Percentiles rank a stretch among this genome's conserved stretches.
Conservation (phyloP, 2,113 vertebrate genomes). For the Oenanthe melanoleuca region DNA sequence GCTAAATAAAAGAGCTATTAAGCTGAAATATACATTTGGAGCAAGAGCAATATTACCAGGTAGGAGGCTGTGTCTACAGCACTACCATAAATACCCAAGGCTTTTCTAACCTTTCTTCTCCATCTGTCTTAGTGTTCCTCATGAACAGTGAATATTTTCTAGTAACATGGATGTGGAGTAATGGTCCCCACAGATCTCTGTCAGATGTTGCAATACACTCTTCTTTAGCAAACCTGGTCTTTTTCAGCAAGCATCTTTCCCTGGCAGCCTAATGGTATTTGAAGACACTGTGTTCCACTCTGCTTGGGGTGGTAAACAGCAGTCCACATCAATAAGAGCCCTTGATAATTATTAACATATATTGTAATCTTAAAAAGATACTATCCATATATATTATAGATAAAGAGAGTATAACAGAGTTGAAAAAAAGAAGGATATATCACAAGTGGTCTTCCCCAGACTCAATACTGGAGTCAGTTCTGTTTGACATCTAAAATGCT, state of each 20-base stretch:
- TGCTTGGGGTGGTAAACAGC: background rate
- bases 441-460: background rate
- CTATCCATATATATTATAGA: background rate
- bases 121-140: background rate
- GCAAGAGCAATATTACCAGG: background rate
- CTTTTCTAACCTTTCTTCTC: conserved; percentile 16
- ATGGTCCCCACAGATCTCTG: background rate
- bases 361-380: background rate
- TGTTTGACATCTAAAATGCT: background rate
- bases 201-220: background rate
- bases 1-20: conserved; percentile 1
- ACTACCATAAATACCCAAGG: background rate
- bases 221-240: background rate
- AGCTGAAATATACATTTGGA: background rate
- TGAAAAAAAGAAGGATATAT: background rate
- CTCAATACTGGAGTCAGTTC: background rate
- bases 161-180: background rate
- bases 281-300: background rate
- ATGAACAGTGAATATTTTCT: background rate
- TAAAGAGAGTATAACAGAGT: background rate
- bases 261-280: background rate
- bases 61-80: background rate
- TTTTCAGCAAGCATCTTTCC: background rate
- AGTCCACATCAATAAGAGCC: background rate
- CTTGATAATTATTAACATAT: background rate